phyloP scores from a whole-genome alignment of 2,797 vertebrate species.

The Anolis apletophallus region DNA sequence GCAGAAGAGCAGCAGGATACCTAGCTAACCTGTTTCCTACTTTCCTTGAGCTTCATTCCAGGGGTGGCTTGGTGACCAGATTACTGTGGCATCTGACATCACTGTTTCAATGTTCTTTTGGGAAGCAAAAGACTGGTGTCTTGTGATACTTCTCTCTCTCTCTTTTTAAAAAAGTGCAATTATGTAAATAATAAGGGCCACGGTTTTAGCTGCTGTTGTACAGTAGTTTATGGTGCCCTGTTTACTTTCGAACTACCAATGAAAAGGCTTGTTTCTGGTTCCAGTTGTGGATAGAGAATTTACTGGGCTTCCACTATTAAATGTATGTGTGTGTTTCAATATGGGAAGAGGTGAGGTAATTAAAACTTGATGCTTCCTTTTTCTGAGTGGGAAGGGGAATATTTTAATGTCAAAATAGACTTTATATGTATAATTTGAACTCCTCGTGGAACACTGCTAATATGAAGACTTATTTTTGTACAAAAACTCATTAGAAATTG shows the following conservation, averaged over 20 bases:
- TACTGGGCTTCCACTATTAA: slow-evolving; percentile 48
- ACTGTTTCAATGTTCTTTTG: background rate
- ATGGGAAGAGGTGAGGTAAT: slow-evolving; percentile 38
- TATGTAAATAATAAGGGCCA: slow-evolving; percentile 66
- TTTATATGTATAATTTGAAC: slow-evolving; percentile 63
- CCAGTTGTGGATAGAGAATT: slow-evolving; percentile 17
- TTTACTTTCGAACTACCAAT: slow-evolving; percentile 31
- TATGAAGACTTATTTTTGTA: slow-evolving; percentile 92
- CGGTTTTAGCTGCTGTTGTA: slow-evolving; percentile 47
- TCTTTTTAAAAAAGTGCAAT: slow-evolving; percentile 82
- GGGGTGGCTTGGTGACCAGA: slow-evolving; percentile 6
- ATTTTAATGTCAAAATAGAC: slow-evolving; percentile 46
- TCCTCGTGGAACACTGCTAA: slow-evolving; percentile 57
- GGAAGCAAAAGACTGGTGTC: slow-evolving; percentile 19
- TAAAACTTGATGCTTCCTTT: slow-evolving; percentile 30
- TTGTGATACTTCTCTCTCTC: slow-evolving; percentile 6
- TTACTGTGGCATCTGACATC: background rate
- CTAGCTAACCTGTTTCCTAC: slow-evolving; percentile 14
- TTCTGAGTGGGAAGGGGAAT: slow-evolving; percentile 28
- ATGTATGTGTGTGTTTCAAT: slow-evolving; percentile 31
- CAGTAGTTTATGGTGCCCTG: slow-evolving; percentile 44
- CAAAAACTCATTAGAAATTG: slow-evolving; percentile 71
- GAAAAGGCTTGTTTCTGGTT: slow-evolving; percentile 36
- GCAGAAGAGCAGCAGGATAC: slow-evolving; percentile 28
- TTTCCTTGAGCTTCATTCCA: slow-evolving; percentile 15